Evolutionary conservation across 2,113 vertebrate genomes (phyloP).

Genomic region (Sylvietta virens): DNA sequence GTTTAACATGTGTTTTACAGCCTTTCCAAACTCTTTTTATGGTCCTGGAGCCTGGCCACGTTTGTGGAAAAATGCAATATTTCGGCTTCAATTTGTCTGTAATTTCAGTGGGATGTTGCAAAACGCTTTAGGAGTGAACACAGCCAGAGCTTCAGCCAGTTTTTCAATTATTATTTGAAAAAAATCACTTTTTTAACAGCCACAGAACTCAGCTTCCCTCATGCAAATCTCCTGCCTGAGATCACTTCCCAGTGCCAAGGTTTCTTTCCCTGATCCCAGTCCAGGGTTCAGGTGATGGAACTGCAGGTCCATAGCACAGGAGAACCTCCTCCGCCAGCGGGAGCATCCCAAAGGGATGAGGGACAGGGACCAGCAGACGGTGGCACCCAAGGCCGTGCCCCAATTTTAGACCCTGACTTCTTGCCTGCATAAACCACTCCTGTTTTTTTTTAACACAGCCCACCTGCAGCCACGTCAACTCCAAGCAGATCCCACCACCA

Average conservation of each 20-base stretch:
- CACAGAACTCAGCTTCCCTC: not conserved
- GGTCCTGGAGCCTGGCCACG: conserved; percentile 21
- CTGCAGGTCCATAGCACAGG: fast-evolving
- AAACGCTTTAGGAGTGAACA: not conserved
- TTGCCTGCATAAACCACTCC: no score
- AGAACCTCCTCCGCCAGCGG: not conserved
- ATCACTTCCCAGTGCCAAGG: not conserved
- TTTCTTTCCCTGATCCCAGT: fast-evolving
- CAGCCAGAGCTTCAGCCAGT: not conserved
- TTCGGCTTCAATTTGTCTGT: conserved; percentile 24
- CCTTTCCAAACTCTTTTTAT: conserved; percentile 25
- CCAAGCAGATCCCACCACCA: not conserved
- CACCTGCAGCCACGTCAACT: not conserved
- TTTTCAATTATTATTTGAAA: not conserved
- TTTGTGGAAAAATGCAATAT: conserved; percentile 28
- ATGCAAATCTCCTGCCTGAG: not conserved
- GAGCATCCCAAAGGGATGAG: fast-evolving
- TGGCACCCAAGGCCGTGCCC: not conserved
- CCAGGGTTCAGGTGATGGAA: fast-evolving
- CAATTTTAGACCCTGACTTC: fast-evolving
- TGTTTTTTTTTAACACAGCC: not conserved
- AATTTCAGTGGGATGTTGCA: not conserved
- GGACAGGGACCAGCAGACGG: fast-evolving
- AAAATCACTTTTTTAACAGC: not conserved
- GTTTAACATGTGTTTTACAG: conserved; percentile 46